Base-by-base conservation (phyloP, 2,113 vertebrate species). In the Cynocephalus volans region DNA sequence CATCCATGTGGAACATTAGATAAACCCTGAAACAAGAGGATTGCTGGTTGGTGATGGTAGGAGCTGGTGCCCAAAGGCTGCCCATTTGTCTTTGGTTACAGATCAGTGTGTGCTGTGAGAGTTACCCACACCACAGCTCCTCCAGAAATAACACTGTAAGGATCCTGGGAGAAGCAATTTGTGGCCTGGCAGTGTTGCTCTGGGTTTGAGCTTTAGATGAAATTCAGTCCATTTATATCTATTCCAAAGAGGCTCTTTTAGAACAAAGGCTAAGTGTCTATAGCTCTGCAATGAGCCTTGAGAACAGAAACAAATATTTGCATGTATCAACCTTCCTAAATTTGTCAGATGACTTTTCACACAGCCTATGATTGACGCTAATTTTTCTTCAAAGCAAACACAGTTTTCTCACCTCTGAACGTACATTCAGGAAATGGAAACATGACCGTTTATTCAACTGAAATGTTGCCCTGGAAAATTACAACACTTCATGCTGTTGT, bases 321-420 rank as follows among this genome's bases (percentile, higher is more conserved):
- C 69, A 4, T 67, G 54, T 28, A 45, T 65, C 8, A 12, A 21
- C 56, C 14, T 86, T 72, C 54, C 73, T 73, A 72, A 92, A 76
- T 81, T 75, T 50, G 69, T 91, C 58, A 48, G 89, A 24, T 64
- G 60, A 84, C 4, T 60, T 93, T 92, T 54, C n/a, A 31, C 33
- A 36, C 33, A 73, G 92, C 64, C 80, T 93, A 23, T 2, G n/a
- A 88, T 36, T 18, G 52, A 64, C 52, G 72, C 83, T 96, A 54
- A 79, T 52, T 83, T 83, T 80, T 95, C 93, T 92, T 91, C 82
- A 86, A 86, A 76, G 69, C n/a, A 58, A 62, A 56, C 58, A 81
- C 24, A 28, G 45, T 79, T 95, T 84, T 88, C 50, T 95, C 84
- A 70, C 26, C 73, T 73, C 92, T 83, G 89, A 76, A 88, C 9